Conservation (phyloP, 2,797 vertebrate species). For the Danio aesculapii region DNA sequence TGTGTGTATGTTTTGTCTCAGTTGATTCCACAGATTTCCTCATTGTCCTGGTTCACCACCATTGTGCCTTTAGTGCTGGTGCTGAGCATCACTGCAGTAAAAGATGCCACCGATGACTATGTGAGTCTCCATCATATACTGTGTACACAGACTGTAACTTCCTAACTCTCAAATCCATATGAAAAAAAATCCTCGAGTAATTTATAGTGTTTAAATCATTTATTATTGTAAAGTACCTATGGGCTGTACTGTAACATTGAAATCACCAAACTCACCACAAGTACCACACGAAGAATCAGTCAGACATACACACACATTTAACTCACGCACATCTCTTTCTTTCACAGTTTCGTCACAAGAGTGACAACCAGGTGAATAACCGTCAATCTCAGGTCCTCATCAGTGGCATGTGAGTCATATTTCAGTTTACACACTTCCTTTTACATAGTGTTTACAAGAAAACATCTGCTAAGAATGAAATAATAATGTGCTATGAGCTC, state of each 20-base stretch:
- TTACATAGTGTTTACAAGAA: conserved; percentile 10
- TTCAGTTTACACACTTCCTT: background rate
- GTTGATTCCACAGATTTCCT: conserved; percentile 96
- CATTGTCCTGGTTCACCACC: conserved; percentile 97
- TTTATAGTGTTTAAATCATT: too few species aligned
- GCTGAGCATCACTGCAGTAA: conserved; percentile 94
- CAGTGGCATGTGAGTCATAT: conserved; percentile 85
- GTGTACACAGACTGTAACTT: conserved; percentile 16
- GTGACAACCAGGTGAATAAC: conserved; percentile 96
- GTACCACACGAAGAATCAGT: background rate
- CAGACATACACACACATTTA: background rate
- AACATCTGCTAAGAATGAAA: background rate
- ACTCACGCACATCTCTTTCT: conserved; percentile 32
- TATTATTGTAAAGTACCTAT: too few species aligned
- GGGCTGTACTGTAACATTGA: background rate
- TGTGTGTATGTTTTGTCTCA: conserved; percentile 60
- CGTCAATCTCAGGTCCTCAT: conserved; percentile 96
- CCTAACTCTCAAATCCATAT: background rate
- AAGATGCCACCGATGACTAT: conserved; percentile 95
- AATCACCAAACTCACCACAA: background rate
- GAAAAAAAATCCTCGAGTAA: background rate
- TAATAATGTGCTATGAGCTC: background rate
- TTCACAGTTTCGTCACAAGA: conserved; percentile 93
- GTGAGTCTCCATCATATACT: conserved; percentile 76
- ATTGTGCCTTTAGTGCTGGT: conserved; percentile 98